These are phyloP conservation scores for Blastomussa wellsi DNA, from an alignment of 92 coral and sea anemone genomes.

Conservation along the genomic window DNA sequence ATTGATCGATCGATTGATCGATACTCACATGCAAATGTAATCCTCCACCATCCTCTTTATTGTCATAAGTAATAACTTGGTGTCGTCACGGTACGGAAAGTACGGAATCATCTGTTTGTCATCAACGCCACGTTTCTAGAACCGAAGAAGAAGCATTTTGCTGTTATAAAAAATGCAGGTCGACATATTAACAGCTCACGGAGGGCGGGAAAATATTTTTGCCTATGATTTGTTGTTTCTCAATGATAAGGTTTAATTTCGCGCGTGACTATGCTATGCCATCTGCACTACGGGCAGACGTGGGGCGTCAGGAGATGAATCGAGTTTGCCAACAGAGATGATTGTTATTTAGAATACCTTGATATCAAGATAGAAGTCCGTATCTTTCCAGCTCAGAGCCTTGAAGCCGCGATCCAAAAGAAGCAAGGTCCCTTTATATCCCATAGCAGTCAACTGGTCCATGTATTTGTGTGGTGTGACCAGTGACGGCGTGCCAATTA, in stretches of 20 bases:
- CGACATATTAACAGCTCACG: too few species aligned
- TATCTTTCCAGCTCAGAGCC: conserved; percentile 73
- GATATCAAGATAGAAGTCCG: conserved; percentile 65
- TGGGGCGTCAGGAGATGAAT: too few species aligned
- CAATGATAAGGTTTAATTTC: too few species aligned
- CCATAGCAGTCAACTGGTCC: conserved; percentile 74
- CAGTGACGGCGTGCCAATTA: conserved; percentile 71
- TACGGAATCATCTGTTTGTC: conserved; percentile 48
- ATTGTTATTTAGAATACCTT: conserved; percentile 44
- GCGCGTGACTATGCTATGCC: too few species aligned
- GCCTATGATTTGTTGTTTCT: too few species aligned
- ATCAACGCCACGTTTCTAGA: conserved; percentile 54
- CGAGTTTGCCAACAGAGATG: too few species aligned
- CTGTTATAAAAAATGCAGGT: too few species aligned
- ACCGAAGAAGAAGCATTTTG: too few species aligned
- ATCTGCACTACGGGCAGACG: too few species aligned
- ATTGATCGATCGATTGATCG: background rate
- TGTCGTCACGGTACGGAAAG: conserved; percentile 68
- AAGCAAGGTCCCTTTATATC: conserved; percentile 61
- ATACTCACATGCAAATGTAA: conserved; percentile 42
- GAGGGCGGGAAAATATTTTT: too few species aligned
- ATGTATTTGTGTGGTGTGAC: conserved; percentile 50
- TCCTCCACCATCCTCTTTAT: conserved; percentile 54
- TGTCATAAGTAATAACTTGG: conserved; percentile 32
- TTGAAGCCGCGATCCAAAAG: conserved; percentile 59